These are phyloP conservation scores for Daphoenositta chrysoptera DNA, from an alignment of 2,113 vertebrate genomes.

Conservation along the genomic window DNA sequence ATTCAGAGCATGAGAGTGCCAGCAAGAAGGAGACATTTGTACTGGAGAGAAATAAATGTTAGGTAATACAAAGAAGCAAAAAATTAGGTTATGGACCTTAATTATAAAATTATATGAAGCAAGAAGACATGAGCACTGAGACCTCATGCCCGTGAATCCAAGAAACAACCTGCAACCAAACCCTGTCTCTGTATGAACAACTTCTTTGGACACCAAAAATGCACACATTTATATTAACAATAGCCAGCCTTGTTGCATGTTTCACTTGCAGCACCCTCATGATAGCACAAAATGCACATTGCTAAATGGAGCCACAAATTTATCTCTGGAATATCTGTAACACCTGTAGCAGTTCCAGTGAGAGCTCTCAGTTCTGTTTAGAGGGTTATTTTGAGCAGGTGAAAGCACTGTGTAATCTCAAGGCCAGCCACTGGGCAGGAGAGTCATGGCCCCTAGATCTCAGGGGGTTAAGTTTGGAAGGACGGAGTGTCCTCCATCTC, in stretches of 20 bases:
- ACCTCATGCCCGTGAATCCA: not conserved
- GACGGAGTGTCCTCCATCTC: not conserved
- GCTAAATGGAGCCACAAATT: not conserved
- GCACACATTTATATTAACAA: fast-evolving
- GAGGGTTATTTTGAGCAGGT: not conserved
- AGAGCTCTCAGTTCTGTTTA: not conserved
- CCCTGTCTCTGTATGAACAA: not conserved
- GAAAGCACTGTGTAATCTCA: not conserved
- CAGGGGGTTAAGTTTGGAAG: not conserved
- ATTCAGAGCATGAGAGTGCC: not conserved
- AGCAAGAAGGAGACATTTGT: not conserved
- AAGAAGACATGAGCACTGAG: not conserved
- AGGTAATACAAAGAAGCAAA: not conserved
- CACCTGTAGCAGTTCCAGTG: not conserved
- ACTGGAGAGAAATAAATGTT: not conserved
- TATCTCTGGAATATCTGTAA: not conserved
- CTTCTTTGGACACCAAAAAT: not conserved
- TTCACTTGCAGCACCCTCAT: not conserved
- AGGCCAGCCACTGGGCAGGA: not conserved
- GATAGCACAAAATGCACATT: not conserved
- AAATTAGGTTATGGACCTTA: not conserved
- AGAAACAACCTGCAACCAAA: not conserved
- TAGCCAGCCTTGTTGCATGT: not conserved
- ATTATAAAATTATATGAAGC: not conserved
- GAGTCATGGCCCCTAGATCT: not conserved